Base-by-base conservation (phyloP, 2,797 vertebrate genomes). In the Tapera naevia region DNA sequence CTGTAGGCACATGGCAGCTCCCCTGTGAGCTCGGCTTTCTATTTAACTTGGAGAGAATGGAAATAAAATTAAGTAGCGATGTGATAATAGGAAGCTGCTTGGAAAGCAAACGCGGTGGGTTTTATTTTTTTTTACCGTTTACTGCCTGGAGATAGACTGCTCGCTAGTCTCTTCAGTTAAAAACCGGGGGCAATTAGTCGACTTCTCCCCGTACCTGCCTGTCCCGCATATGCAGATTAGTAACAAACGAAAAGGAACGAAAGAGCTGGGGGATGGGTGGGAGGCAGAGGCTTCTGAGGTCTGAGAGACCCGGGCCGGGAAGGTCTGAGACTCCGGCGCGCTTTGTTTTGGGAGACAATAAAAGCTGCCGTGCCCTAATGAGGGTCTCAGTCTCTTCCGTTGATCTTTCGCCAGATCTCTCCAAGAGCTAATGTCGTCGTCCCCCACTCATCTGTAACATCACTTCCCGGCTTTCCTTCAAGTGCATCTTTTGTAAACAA, bases 11-110 rank as follows among this genome's bases (percentile, higher is more conserved):
- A 97, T 88, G 97, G 96, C 97, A 96, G 97, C 97, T 98, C 98
- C 98, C 98, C 95, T 95, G 97, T 97, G 98, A 98, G 97, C 92
- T 94, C 95, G 93, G 93, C 96, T 97, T 97, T 96, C 97, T 98
- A 97, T 97, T 98, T 98, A 98, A 98, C 98, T 98, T 98, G 98
- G 97, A 98, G 97, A 98, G 97, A 97, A 98, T 98, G 98, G 97
- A 98, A 98, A 98, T 97, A 98, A 98, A 98, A 98, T 98, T 97
- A 98, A 97, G 97, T 97, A 96, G 95, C 85, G 50, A 94, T 86
- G 97, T 95, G 97, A 97, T 97, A 97, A 97, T 95, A 96, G 97
- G 96, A 96, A 96, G 97, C 97, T 95, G 97, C 96, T 97, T 94
- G 94, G 97, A 97, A 96, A 97, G 96, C 97, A 96, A 97, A 97